Base-by-base conservation (phyloP, 2,797 vertebrate species). In the Gymnoscopelus microlampas region DNA sequence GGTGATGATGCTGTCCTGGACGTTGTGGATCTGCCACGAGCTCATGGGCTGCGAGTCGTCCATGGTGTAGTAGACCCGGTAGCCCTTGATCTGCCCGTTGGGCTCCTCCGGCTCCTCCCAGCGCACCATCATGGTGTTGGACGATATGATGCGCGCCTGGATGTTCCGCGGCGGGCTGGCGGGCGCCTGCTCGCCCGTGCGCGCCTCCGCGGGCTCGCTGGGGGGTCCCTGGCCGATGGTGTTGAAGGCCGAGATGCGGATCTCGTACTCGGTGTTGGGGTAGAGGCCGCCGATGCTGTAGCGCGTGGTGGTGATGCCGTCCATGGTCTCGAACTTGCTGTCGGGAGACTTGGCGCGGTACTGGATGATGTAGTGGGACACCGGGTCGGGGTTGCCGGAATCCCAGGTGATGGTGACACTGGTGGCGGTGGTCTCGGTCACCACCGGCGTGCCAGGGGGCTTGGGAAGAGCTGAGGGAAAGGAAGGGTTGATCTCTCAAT, bases 401-500 rank as follows among this genome's bases (percentile, higher is more conserved):
- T 99, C 98, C 98, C 98, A 99, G 9, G 98, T 99, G 88, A 99
- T 95, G 78, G 98, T 99, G 85, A 99, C 96, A 77, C 98, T 99
- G 48, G 98, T 99, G 23, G 98, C 97, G 0, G 98, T 99, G 63
- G 97, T 99, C 91, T 99, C 98, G 0, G 97, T 99, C 71, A 99
- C 97, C 63, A 98, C 83, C 0, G 98, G 98, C 0, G 95, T 97
- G 55, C 98, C 97, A 0, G 98, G 98, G 76, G 98, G 97, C 91
- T 97, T 99, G 61, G 98, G 98, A 47, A 99, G 95, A 14, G 98
- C 98, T 99, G 94, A 54, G 48, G 23, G 60, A 71, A 55, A 73
- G n/a, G 3, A 14, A 54, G n/a, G 19, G 32, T 32, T 32, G 29
- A 32, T 3, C 29, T 32, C 29, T 32, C 26, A 3, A 29, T 29